A percentile compares a stretch with the other conserved stretches of the same genome.
Conservation (phyloP, 1,140 invertebrate genomes). For the Camponotus floridanus region DNA sequence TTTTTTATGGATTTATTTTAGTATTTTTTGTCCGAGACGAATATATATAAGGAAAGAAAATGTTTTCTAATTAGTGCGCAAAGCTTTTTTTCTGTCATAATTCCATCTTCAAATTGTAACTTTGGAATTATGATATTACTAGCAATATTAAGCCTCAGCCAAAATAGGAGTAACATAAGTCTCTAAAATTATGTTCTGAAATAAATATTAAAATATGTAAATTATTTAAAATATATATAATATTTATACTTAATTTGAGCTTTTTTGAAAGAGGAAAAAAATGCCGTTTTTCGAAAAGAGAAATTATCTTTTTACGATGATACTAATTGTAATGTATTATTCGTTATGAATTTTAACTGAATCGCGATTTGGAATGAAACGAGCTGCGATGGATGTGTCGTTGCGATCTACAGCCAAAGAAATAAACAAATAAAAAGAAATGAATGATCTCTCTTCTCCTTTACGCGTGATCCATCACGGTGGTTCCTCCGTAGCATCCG, state of each 20-base stretch:
- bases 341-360: slow-evolving; percentile 8
- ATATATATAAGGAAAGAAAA: slow-evolving; percentile 29
- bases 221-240: no score
- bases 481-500: slow-evolving; percentile 17
- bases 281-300: not conserved
- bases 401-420: not conserved
- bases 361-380: slow-evolving; percentile 4
- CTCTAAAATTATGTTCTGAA: not conserved
- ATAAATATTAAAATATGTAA: not conserved
- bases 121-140: slow-evolving; percentile 18
- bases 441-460: slow-evolving; percentile 40
- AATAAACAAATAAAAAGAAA: not conserved
- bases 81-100: slow-evolving; percentile 31
- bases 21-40: slow-evolving; percentile 37
- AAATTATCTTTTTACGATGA: not conserved
- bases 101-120: slow-evolving; percentile 25
- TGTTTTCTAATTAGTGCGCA: slow-evolving; percentile 6
- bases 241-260: not conserved
- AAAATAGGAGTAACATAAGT: not conserved
- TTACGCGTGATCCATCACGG: slow-evolving; percentile 16
- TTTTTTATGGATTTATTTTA: slow-evolving; percentile 15
- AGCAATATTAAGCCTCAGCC: not conserved
- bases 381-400: slow-evolving; percentile 45
- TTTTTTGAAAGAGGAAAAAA: not conserved
- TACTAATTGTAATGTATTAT: not conserved